phyloP scores from a whole-genome alignment of 2,888 invertebrate genomes.

The Drosophila parthenogenetica region DNA sequence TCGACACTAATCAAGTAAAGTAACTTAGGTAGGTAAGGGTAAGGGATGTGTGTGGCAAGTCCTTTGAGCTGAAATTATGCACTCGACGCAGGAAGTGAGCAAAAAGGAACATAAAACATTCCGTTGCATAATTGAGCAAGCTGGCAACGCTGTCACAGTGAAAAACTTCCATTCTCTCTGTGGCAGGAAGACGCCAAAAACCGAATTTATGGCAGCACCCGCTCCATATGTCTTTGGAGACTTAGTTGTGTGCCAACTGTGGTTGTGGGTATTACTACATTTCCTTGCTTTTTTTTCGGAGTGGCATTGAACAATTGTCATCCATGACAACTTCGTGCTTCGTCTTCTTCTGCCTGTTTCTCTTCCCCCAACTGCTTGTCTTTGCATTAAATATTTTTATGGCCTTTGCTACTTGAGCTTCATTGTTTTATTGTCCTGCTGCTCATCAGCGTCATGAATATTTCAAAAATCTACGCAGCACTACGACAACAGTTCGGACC shows the following conservation, averaged over 20 bases:
- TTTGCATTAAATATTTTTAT: conserved; percentile 81
- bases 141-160: conserved; percentile 44
- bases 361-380: conserved; percentile 3
- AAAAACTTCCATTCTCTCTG: conserved; percentile 1
- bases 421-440: conserved; percentile 74
- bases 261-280: conserved; percentile 19
- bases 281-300: neutral
- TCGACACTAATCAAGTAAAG: conserved; percentile 79
- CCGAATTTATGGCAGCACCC: conserved; percentile 75
- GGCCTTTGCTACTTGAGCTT: conserved; percentile 64
- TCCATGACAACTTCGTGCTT: conserved; percentile 52
- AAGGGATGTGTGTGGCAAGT: conserved; percentile 47
- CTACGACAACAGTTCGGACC: conserved; percentile 21
- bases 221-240: conserved; percentile 74
- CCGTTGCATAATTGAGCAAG: conserved; percentile 83
- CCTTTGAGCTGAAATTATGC: conserved; percentile 68
- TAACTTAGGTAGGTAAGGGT: conserved; percentile 56
- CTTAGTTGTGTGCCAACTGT: conserved; percentile 52
- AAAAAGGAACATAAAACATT: conserved; percentile 76
- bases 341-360: neutral
- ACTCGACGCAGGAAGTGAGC: conserved; percentile 33
- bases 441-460: conserved; percentile 73
- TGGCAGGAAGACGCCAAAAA: conserved; percentile 44
- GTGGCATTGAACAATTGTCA: conserved; percentile 63
- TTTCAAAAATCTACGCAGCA: conserved; percentile 66